Percentiles rank a stretch among this genome's conserved stretches.
These are phyloP conservation scores for Arenaria interpres DNA, from an alignment of 2,113 vertebrate species.

Conservation along the genomic window DNA sequence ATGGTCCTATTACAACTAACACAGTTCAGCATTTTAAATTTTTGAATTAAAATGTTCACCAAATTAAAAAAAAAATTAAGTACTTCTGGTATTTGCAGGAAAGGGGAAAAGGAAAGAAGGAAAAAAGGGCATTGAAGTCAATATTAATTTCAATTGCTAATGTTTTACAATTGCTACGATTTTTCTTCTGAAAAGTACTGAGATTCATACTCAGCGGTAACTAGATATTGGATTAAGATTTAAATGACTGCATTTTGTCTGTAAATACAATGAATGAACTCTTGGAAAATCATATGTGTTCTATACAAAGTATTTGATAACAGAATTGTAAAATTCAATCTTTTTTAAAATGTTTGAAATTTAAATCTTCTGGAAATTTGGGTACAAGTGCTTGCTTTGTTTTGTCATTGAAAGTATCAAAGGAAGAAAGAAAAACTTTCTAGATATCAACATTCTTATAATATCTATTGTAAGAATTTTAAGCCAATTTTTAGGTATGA, in stretches of 20 bases:
- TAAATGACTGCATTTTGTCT: background rate
- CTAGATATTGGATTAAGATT: background rate
- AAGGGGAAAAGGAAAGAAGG: background rate
- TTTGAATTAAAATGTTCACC: background rate
- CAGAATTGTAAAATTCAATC: background rate
- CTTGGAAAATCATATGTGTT: background rate
- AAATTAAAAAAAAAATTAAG: background rate
- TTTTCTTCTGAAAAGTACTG: background rate
- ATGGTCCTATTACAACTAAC: background rate
- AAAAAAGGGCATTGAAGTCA: background rate
- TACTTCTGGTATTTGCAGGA: background rate
- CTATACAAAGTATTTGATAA: background rate
- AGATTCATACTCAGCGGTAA: background rate
- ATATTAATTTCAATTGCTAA: background rate
- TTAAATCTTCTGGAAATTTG: background rate
- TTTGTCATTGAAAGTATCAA: background rate
- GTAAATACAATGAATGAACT: background rate
- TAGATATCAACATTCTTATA: background rate
- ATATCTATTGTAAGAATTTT: background rate
- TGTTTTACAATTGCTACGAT: background rate
- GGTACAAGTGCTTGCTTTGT: background rate
- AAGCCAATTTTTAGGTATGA: background rate
- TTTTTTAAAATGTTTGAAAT: background rate
- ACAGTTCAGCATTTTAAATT: background rate
- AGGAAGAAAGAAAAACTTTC: background rate